These are phyloP conservation scores for Oryzias curvinotus DNA, from an alignment of 2,113 vertebrate species.

Conservation along the genomic window DNA sequence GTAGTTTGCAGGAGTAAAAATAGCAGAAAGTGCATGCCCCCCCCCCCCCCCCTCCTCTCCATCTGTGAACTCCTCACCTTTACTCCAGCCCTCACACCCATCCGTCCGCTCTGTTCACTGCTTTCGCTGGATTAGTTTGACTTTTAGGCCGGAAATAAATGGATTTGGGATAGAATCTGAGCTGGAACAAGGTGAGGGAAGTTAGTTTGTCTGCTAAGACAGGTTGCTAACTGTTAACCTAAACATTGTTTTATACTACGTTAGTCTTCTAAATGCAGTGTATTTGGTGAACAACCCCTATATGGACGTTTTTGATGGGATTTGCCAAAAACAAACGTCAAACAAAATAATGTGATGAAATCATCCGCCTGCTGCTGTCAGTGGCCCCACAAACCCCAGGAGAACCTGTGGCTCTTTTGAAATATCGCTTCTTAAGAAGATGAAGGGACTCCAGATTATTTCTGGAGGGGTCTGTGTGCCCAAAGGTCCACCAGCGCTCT, in stretches of 20 bases:
- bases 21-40: constrained; percentile 94
- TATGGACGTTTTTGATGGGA: neutral
- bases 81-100: constrained; percentile 79
- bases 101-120: constrained; percentile 36
- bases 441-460: too few relatives aligned
- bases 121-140: neutral
- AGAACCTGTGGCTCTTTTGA: too few relatives aligned
- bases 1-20: constrained; percentile 96
- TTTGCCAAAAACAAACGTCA: neutral
- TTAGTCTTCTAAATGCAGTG: neutral
- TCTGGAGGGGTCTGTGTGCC: constrained; percentile 8
- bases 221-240: too few relatives aligned
- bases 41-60: constrained; percentile 68
- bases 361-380: too few relatives aligned
- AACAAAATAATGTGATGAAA: too few relatives aligned
- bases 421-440: too few relatives aligned
- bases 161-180: neutral
- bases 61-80: constrained; percentile 71
- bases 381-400: too few relatives aligned
- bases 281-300: neutral
- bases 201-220: too few relatives aligned
- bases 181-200: neutral
- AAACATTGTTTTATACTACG: neutral
- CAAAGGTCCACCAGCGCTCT: constrained; percentile 31
- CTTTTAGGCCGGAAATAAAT: neutral